These are phyloP conservation scores for Nothoprocta perdicaria DNA, from an alignment of 2,113 vertebrate species.

Conservation along the genomic window DNA sequence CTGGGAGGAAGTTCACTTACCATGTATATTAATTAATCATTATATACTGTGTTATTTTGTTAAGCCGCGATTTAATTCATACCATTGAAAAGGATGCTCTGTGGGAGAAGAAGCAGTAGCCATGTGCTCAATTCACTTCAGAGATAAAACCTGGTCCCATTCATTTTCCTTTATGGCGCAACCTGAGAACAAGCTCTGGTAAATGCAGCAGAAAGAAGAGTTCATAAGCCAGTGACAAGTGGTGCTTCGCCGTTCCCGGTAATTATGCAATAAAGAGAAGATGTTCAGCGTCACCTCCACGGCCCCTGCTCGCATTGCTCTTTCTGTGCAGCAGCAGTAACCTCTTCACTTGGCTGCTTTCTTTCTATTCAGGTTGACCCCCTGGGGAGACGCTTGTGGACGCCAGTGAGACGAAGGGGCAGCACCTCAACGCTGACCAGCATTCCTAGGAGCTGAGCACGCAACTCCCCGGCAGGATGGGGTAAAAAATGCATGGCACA, in stretches of 20 bases:
- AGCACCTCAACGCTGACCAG: slow-evolving; percentile 61
- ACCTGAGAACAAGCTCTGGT: slow-evolving; percentile 26
- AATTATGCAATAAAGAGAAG: slow-evolving; percentile 33
- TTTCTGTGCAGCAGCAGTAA: slow-evolving; percentile 38
- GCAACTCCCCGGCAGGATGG: slow-evolving; percentile 51
- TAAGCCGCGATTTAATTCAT: slow-evolving; percentile 24
- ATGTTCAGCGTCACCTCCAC: slow-evolving; percentile 31
- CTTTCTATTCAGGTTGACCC: slow-evolving; percentile 67
- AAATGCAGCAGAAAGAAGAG: slow-evolving; percentile 2
- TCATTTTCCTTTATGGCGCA: slow-evolving; percentile 32
- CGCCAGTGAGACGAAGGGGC: slow-evolving; percentile 53
- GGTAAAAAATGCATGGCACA: slow-evolving; percentile 49
- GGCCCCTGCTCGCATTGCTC: slow-evolving; percentile 2
- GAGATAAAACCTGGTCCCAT: slow-evolving; percentile 43
- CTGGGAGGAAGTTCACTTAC: slow-evolving; percentile 18
- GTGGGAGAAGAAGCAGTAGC: background rate
- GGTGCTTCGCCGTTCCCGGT: slow-evolving; percentile 39
- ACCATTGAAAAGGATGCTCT: slow-evolving; percentile 3
- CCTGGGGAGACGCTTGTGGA: slow-evolving; percentile 29
- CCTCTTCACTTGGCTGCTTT: slow-evolving; percentile 55
- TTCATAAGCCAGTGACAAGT: slow-evolving; percentile 35
- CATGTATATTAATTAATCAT: slow-evolving; percentile 41
- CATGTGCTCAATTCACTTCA: slow-evolving; percentile 25
- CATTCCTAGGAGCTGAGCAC: slow-evolving; percentile 61
- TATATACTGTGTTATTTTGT: slow-evolving; percentile 24